A percentile compares a stretch with the other conserved stretches of the same genome.
phyloP scores from a whole-genome alignment of 2,888 invertebrate species.

The Machimus rusticus region DNA sequence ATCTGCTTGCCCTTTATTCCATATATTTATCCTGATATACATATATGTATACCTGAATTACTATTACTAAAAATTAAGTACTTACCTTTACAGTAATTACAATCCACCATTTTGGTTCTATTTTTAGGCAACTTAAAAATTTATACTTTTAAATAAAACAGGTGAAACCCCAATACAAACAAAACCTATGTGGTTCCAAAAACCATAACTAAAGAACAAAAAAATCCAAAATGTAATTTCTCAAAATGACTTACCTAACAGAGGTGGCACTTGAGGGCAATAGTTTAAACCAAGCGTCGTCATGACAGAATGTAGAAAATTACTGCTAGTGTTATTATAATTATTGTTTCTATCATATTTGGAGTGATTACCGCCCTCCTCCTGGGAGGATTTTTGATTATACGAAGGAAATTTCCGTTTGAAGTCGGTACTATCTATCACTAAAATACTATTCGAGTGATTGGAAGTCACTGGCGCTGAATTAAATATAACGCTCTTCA shows the following conservation, averaged over 20 bases:
- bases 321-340: constrained; percentile 13
- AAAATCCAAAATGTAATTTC: not conserved
- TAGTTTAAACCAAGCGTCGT: constrained; percentile 48
- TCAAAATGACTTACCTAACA: constrained; percentile 66
- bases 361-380: constrained; percentile 3
- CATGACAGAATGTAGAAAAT: constrained; percentile 45
- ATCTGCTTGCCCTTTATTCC: too few relatives aligned
- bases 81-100: not conserved
- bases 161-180: not conserved
- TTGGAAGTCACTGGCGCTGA: constrained; percentile 28
- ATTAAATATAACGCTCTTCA: constrained; percentile 45
- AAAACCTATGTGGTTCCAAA: not conserved
- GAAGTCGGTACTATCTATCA: constrained; percentile 47
- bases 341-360: not conserved
- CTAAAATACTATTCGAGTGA: constrained; percentile 43
- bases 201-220: not conserved
- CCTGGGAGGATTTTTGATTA: not conserved
- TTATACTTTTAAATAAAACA: not conserved
- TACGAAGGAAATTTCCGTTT: constrained; percentile 43
- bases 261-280: constrained; percentile 71
- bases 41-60: too few relatives aligned
- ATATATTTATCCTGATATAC: too few relatives aligned
- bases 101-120: not conserved
- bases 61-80: too few relatives aligned
- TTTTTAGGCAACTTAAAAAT: not conserved